Evolutionary conservation across 2,113 vertebrate genomes (phyloP).

Genomic region (Toxostoma redivivum): DNA sequence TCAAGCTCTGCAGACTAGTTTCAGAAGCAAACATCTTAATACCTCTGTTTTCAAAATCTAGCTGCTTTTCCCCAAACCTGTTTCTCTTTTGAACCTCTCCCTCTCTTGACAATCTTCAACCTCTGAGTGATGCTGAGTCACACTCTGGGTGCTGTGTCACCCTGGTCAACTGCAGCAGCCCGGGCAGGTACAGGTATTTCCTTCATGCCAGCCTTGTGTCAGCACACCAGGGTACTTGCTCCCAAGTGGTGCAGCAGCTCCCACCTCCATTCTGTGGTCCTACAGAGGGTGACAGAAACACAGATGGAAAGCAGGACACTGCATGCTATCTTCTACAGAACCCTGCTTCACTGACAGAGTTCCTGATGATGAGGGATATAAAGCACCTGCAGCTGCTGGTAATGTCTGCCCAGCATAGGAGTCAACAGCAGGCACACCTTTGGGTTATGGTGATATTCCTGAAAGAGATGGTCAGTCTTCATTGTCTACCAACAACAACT

Average conservation of each 20-base stretch:
- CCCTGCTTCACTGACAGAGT: not conserved
- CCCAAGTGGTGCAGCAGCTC: not conserved
- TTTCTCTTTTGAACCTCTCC: not conserved
- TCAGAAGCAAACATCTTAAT: not conserved
- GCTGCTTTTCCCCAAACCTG: not conserved
- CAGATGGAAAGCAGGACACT: not conserved
- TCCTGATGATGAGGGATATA: not conserved
- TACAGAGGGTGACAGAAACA: not conserved
- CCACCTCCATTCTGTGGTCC: not conserved
- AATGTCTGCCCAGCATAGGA: accelerated
- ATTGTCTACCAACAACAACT: not conserved
- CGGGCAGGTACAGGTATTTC: not conserved
- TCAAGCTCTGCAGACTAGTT: not conserved
- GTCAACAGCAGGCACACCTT: not conserved
- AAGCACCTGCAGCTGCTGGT: not conserved
- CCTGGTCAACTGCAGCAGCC: not conserved
- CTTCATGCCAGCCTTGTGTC: not conserved
- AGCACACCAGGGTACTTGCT: not conserved
- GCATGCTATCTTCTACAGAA: not conserved
- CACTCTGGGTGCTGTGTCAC: not conserved
- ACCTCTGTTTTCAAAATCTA: not conserved
- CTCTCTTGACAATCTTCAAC: not conserved
- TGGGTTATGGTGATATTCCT: not conserved
- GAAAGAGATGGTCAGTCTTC: not conserved
- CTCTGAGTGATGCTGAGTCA: not conserved